Percentiles rank a stretch among this genome's conserved stretches.
Conservation (phyloP, 2,888 invertebrate genomes). For the Noctua fimbriata region DNA sequence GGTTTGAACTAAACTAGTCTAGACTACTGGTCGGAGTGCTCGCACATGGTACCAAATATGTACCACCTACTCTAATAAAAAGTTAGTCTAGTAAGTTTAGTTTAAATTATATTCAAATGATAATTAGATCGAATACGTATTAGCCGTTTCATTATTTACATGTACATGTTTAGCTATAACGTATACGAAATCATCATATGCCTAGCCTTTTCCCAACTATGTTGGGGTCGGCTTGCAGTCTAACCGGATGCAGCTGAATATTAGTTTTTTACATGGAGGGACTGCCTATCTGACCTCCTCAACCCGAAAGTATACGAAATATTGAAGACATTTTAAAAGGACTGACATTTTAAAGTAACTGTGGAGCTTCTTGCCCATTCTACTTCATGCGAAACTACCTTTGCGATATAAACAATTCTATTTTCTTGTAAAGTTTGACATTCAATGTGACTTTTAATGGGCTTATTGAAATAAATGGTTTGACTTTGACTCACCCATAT, state of each 20-base stretch:
- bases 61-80: neutral
- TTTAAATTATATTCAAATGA: neutral
- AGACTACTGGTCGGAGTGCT: no score
- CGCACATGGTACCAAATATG: neutral
- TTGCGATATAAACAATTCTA: neutral
- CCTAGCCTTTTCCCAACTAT: no score
- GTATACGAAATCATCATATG: neutral
- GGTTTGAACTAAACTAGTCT: no score
- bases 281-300: no score
- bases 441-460: neutral
- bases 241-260: no score
- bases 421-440: neutral
- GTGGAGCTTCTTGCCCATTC: neutral
- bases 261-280: no score
- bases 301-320: neutral
- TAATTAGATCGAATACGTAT: neutral
- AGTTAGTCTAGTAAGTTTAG: neutral
- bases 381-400: neutral
- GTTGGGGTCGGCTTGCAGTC: no score
- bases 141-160: neutral
- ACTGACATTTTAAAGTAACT: neutral
- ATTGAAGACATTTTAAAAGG: neutral
- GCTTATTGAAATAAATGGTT: neutral
- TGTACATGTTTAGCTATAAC: neutral
- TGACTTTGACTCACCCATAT: constrained; percentile 86